Conservation (phyloP, 2,113 vertebrate species). For the Gymnorhina tibicen region DNA sequence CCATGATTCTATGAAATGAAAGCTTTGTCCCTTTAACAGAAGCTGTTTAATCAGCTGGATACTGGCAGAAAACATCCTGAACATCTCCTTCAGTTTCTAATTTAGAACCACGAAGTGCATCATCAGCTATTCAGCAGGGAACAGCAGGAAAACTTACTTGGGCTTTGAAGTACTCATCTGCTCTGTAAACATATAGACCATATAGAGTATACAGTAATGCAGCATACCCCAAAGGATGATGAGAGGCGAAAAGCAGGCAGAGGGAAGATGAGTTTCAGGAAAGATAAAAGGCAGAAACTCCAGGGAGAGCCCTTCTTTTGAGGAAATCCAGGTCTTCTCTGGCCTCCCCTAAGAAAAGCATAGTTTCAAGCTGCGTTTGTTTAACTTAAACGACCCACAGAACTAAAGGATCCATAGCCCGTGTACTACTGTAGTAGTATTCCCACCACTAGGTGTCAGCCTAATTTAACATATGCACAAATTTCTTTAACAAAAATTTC, state of each 20-base stretch:
- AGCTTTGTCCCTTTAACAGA: neutral
- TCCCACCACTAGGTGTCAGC: slow-evolving; percentile 49
- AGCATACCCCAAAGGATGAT: neutral
- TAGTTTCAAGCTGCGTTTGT: neutral
- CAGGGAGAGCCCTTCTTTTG: neutral
- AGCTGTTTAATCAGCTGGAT: neutral
- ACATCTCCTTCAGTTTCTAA: neutral
- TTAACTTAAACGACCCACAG: neutral
- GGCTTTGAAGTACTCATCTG: neutral
- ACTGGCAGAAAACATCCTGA: neutral
- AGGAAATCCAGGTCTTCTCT: neutral
- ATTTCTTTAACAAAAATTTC: neutral
- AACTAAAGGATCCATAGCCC: neutral
- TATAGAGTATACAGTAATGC: neutral
- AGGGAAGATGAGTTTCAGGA: neutral
- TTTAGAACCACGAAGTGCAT: neutral
- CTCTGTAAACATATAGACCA: neutral
- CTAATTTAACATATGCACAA: neutral
- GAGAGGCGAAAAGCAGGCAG: neutral
- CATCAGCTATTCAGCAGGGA: slow-evolving; percentile 25
- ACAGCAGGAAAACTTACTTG: neutral
- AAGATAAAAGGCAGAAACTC: neutral
- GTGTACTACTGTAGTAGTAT: neutral
- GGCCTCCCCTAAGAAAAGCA: neutral
- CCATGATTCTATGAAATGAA: neutral